These are phyloP conservation scores for Thunnus thynnus DNA, from an alignment of 2,113 vertebrate genomes.

Conservation along the genomic window DNA sequence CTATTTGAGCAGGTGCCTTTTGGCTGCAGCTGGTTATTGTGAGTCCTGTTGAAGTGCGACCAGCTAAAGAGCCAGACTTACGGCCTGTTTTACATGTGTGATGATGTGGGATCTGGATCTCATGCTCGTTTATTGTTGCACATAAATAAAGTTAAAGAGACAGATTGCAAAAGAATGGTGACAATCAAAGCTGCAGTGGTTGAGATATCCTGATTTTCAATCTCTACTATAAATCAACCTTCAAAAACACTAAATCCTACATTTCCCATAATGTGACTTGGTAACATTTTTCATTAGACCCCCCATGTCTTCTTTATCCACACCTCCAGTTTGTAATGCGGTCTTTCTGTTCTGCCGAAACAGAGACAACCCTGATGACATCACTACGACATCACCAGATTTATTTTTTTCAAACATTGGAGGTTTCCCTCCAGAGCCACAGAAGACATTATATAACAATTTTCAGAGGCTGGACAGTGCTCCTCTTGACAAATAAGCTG, in stretches of 20 bases:
- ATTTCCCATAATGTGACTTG: conserved; percentile 4
- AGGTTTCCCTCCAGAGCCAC: not conserved
- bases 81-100: not conserved
- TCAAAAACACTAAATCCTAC: not conserved
- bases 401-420: not conserved
- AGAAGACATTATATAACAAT: not conserved
- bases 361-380: not conserved
- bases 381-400: conserved; percentile 1
- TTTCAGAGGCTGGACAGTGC: not conserved
- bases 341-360: not conserved
- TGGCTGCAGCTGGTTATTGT: conserved; percentile 43
- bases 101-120: conserved; percentile 5
- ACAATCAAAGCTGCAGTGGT: not conserved
- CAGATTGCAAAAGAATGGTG: not conserved
- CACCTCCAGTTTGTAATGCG: not conserved
- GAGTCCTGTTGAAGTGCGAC: conserved; percentile 5
- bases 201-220: not conserved
- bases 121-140: not conserved
- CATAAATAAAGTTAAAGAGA: not conserved
- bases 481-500: not conserved
- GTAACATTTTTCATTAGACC: not conserved
- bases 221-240: not conserved
- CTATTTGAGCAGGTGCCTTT: conserved; percentile 60
- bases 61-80: not conserved
- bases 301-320: not conserved